These are phyloP conservation scores for Myathropa florea DNA, from an alignment of 2,888 invertebrate species.

Conservation along the genomic window DNA sequence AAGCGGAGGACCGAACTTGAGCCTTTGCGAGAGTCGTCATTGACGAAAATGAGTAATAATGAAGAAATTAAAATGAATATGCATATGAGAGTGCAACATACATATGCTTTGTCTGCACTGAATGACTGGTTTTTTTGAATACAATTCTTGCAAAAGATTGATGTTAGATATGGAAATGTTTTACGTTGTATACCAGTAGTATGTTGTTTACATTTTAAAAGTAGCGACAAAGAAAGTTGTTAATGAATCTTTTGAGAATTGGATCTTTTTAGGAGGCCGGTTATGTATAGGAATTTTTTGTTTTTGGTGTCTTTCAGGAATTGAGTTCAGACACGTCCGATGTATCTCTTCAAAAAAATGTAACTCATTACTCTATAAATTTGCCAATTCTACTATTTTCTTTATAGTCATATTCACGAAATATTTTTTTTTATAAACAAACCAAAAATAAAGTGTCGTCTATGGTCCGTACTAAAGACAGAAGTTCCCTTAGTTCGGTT, in stretches of 20 bases:
- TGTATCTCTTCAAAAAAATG: too few relatives aligned
- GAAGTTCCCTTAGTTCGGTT: neutral
- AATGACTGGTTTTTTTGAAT: neutral
- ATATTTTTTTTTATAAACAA: too few relatives aligned
- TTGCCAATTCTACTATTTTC: too few relatives aligned
- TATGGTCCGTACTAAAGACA: too few relatives aligned
- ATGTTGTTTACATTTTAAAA: neutral
- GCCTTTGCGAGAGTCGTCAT: neutral
- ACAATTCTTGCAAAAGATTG: neutral
- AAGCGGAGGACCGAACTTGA: slow-evolving; percentile 5
- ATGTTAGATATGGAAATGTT: neutral
- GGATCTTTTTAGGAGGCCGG: too few relatives aligned
- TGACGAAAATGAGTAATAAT: neutral
- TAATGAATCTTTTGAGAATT: neutral
- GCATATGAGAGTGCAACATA: neutral
- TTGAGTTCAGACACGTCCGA: too few relatives aligned
- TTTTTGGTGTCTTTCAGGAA: too few relatives aligned
- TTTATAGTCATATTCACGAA: too few relatives aligned
- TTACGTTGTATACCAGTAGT: neutral
- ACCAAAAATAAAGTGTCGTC: too few relatives aligned
- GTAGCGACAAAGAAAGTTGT: neutral
- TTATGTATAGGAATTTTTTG: too few relatives aligned
- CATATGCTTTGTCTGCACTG: neutral
- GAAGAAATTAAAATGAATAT: neutral
- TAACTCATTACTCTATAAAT: too few relatives aligned